Base-by-base conservation (phyloP, 2,888 invertebrate genomes). In the Phytoseiulus persimilis region DNA sequence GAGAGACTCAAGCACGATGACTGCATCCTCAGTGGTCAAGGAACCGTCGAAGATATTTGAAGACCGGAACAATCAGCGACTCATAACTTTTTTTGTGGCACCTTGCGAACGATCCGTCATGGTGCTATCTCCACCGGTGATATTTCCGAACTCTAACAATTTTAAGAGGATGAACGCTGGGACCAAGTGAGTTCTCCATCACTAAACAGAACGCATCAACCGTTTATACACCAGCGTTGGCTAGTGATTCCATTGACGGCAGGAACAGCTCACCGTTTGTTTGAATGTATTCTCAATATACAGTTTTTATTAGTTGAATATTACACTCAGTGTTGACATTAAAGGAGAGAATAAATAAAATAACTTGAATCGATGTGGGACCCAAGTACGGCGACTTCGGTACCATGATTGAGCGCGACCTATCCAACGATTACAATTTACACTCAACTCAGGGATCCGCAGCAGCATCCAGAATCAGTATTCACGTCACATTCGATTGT, bases 1-100 rank as follows among this genome's bases (percentile, higher is more conserved):
- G 93, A 93, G 91, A 94, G 94, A 90, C 93, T 97, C 89, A 95
- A 87, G 31, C 87, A 31, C 14, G 87, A 87, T n/a, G 87, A 87
- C 18, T 87, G 87, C 45, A 31, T 87, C 5, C 33, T 87, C 32
- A 87, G 45, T 39, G 45, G n/a, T 3, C n/a, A 11, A n/a, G 87
- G 87, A 32, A 87, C 87, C 32, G 87, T 87, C 28, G 87, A 87
- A 32, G 45, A 33, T 14, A 87, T 87, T 39, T 87, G 45, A 87
- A 11, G 31, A 84, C 3, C 14, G 14, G 46, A 65, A 65, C 65
- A 14, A 65, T 23, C 14, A 65, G 65, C 23, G 28, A 23, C 65
- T 28, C 9, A 6, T 9, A 6, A 6, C 39, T 39, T 39, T 39
- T 39, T 39, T 9, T 39, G n/a, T n/a, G n/a, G n/a, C n/a, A n/a